phyloP scores from a whole-genome alignment of 2,113 vertebrate species.

The Zeus faber region DNA sequence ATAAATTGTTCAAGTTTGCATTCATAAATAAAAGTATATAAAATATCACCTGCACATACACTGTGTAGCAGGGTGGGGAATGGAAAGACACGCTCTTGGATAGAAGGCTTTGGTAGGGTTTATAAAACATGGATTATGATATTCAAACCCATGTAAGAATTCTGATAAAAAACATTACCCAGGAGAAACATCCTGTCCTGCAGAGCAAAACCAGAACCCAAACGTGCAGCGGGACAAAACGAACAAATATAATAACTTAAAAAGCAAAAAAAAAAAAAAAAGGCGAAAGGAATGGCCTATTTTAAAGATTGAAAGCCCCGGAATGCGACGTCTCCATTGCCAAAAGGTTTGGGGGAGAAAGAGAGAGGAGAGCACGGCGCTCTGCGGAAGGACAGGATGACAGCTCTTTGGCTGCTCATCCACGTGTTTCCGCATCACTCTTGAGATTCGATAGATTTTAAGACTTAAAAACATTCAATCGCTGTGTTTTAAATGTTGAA shows the following conservation, averaged over 20 bases:
- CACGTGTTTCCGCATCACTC: too few relatives aligned
- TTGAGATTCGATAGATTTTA: too few relatives aligned
- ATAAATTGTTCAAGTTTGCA: too few relatives aligned
- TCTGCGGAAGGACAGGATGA: background rate
- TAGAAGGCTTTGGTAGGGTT: too few relatives aligned
- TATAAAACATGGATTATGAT: too few relatives aligned
- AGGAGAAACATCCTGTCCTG: background rate
- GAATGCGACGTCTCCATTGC: background rate
- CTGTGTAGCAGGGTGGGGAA: too few relatives aligned
- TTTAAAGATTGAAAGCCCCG: background rate
- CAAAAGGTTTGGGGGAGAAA: background rate
- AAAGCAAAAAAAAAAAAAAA: background rate
- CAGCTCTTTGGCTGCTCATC: background rate
- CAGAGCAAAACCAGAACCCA: background rate
- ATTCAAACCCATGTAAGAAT: too few relatives aligned
- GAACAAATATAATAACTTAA: background rate
- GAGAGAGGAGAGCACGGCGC: background rate
- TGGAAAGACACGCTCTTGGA: too few relatives aligned
- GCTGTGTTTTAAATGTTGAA: too few relatives aligned
- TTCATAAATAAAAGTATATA: too few relatives aligned
- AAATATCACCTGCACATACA: too few relatives aligned
- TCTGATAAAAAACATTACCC: background rate
- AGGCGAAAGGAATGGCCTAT: background rate
- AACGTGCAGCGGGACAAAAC: background rate
- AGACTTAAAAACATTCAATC: too few relatives aligned